Evolutionary conservation across 2,113 vertebrate species (phyloP).

Genomic region (Hydropotes inermis): DNA sequence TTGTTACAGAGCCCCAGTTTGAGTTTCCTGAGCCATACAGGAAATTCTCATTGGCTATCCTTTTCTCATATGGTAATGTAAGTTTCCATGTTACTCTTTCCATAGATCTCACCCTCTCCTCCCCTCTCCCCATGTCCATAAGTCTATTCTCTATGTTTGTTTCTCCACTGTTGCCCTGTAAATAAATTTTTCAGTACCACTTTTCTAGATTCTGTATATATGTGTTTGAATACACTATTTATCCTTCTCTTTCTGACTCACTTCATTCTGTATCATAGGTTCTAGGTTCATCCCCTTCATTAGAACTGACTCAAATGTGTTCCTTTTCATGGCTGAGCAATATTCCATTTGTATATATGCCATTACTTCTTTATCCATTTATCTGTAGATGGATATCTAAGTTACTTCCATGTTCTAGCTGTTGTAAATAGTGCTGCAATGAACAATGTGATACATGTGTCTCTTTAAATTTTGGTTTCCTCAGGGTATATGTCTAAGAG

Average conservation of each 20-base stretch:
- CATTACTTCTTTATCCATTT: neutral
- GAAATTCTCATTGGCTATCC: neutral
- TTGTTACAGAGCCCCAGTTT: neutral
- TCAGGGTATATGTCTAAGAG: neutral
- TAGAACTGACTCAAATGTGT: neutral
- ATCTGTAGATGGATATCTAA: neutral
- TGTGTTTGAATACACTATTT: neutral
- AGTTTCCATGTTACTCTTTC: neutral
- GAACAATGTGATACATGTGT: neutral
- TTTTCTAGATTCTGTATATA: neutral
- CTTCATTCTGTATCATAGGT: neutral
- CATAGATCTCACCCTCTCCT: neutral
- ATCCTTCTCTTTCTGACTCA: neutral
- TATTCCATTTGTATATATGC: neutral
- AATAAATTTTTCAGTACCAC: neutral
- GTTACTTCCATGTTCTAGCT: neutral
- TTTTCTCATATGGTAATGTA: neutral
- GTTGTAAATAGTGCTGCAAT: neutral
- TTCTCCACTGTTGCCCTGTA: neutral
- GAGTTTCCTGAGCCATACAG: neutral
- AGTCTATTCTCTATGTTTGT: neutral
- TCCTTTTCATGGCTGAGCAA: neutral
- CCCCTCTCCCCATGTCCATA: neutral
- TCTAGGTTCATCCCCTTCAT: neutral
- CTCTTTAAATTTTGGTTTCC: neutral